Evolutionary conservation across 1,140 invertebrate genomes (phyloP).

Genomic region (Aphis gossypii): DNA sequence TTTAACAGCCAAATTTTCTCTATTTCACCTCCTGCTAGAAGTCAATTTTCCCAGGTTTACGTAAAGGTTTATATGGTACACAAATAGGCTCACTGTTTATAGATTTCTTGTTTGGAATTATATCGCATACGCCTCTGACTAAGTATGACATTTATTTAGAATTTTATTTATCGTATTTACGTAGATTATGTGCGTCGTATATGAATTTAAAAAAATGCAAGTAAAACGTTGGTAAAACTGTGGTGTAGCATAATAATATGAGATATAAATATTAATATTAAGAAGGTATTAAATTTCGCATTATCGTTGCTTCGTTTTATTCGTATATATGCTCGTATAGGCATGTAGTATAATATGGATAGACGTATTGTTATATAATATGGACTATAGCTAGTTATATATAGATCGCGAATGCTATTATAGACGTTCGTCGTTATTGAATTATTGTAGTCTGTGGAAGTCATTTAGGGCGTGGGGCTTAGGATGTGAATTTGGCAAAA

Average conservation of each 20-base stretch:
- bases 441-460: not conserved
- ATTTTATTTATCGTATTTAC: not conserved
- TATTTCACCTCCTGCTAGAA: not conserved
- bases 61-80: not conserved
- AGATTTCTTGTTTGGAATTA: not conserved
- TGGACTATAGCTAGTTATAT: not conserved
- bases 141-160: not conserved
- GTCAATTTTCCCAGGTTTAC: not conserved
- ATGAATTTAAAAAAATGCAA: not conserved
- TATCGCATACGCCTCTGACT: not conserved
- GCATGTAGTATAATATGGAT: not conserved
- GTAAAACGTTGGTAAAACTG: not conserved
- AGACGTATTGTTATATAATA: too few relatives aligned
- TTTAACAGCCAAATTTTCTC: not conserved
- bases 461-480: not conserved
- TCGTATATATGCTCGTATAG: not conserved
- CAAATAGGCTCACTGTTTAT: not conserved
- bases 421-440: not conserved
- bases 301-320: not conserved
- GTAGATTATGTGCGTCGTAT: not conserved
- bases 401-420: not conserved
- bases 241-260: not conserved
- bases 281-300: not conserved
- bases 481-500: not conserved
- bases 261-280: not conserved